These are phyloP conservation scores for Loris lydekkerianus DNA, from an alignment of 2,797 vertebrate species.

Conservation along the genomic window DNA sequence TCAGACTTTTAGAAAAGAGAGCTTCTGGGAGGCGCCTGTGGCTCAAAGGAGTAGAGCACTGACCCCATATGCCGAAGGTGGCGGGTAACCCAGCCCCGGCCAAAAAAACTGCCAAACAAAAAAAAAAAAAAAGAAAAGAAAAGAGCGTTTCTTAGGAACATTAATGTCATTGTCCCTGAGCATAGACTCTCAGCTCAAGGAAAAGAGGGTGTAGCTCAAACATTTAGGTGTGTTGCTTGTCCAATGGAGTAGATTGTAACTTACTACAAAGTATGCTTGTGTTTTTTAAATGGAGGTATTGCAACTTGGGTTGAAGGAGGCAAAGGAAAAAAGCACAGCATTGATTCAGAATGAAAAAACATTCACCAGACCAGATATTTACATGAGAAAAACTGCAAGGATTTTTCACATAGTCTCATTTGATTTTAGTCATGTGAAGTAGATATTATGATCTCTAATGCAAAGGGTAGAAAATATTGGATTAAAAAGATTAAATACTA, in stretches of 20 bases:
- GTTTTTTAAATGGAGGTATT: neutral
- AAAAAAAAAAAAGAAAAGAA: neutral
- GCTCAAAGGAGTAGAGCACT: too few relatives aligned
- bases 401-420: neutral
- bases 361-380: neutral
- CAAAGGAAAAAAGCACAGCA: neutral
- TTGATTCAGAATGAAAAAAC: neutral
- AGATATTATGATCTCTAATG: neutral
- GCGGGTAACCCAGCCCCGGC: too few relatives aligned
- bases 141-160: neutral
- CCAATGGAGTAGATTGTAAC: neutral
- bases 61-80: too few relatives aligned
- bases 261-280: neutral
- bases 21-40: neutral
- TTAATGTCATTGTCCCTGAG: neutral
- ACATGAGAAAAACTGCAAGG: conserved; percentile 21
- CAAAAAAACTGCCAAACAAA: too few relatives aligned
- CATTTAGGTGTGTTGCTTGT: neutral
- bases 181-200: neutral
- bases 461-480: neutral
- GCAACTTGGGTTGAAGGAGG: neutral
- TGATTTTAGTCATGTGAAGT: neutral
- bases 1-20: neutral
- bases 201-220: neutral
- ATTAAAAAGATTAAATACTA: conserved; percentile 15